phyloP scores from a whole-genome alignment of 2,113 vertebrate genomes.

The Erinaceus europaeus region DNA sequence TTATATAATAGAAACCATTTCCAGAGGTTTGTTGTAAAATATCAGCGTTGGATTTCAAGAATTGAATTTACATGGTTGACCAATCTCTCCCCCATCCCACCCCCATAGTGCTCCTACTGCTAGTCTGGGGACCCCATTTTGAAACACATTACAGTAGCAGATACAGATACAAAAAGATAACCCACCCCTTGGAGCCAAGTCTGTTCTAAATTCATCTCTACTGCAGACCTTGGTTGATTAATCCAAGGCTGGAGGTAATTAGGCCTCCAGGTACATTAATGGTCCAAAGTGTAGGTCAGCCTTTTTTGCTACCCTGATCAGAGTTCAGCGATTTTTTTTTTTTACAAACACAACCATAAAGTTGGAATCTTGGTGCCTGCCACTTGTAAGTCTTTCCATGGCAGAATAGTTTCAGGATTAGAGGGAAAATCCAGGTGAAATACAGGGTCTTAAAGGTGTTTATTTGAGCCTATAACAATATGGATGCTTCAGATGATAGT shows the following conservation, averaged over 20 bases:
- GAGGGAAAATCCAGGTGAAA: neutral
- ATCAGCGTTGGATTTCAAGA: too few species aligned
- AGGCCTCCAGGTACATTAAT: neutral
- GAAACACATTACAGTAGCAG: neutral
- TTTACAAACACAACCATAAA: too few species aligned
- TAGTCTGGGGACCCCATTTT: neutral
- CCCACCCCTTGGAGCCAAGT: neutral
- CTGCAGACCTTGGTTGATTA: neutral
- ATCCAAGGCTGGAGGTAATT: neutral
- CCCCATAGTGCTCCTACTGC: neutral
- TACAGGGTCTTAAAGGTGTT: neutral
- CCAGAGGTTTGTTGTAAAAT: too few species aligned
- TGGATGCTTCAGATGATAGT: constrained; percentile 4
- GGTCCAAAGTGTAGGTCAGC: neutral
- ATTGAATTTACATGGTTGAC: too few species aligned
- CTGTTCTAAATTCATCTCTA: neutral
- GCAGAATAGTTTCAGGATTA: too few species aligned
- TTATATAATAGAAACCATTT: neutral
- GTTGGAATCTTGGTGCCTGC: neutral
- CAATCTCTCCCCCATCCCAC: too few species aligned
- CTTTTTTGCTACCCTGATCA: neutral
- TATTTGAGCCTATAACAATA: neutral
- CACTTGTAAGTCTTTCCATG: neutral
- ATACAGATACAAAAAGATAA: neutral
- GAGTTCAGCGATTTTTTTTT: too few species aligned